These are phyloP conservation scores for Trichonephila inaurata DNA, from an alignment of 1,140 invertebrate species.

Conservation along the genomic window DNA sequence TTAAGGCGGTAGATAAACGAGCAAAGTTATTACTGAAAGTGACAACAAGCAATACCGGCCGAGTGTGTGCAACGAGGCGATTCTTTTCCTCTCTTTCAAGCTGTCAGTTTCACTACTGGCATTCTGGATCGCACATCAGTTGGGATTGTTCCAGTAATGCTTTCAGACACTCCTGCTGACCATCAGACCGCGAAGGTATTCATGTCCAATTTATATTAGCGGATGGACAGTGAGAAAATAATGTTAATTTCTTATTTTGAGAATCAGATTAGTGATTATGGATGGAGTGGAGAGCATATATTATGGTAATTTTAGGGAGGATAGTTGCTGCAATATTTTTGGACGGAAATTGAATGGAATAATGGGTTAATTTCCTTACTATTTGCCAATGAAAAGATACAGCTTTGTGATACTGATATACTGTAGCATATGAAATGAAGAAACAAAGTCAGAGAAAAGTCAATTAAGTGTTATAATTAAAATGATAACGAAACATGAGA, in stretches of 20 bases:
- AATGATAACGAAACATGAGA: too few relatives aligned
- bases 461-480: too few relatives aligned
- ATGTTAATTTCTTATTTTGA: constrained; percentile 7
- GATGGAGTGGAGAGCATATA: too few relatives aligned
- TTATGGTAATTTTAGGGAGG: too few relatives aligned
- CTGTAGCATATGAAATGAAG: too few relatives aligned
- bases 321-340: too few relatives aligned
- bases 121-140: constrained; percentile 7
- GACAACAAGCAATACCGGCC: constrained; percentile 37
- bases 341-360: too few relatives aligned
- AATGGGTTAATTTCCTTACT: too few relatives aligned
- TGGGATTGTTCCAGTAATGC: constrained; percentile 31
- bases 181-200: constrained; percentile 32
- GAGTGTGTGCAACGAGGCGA: background rate
- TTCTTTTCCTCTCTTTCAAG: background rate
- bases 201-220: background rate
- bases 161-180: background rate
- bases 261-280: background rate
- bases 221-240: background rate
- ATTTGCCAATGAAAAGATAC: too few relatives aligned
- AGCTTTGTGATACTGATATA: too few relatives aligned
- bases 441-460: too few relatives aligned
- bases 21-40: constrained; percentile 39
- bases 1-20: background rate
- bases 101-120: constrained; percentile 34